Base-by-base conservation (phyloP, 2,888 invertebrate genomes). In the Polyploca ridens region DNA sequence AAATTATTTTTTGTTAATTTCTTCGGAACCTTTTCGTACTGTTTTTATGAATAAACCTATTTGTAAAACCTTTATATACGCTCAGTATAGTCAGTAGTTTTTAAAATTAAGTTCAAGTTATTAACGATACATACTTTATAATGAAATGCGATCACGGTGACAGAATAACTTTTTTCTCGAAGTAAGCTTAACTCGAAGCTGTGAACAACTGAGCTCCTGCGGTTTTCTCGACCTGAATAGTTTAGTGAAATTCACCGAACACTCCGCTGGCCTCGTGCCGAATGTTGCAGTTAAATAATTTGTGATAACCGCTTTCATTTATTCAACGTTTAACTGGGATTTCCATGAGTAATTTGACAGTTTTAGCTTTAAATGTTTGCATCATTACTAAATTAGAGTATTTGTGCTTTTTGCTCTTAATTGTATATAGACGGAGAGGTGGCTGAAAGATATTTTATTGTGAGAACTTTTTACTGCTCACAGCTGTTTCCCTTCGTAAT, bases 231-330 rank as follows among this genome's bases (percentile, higher is more conserved):
- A 87, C 88, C 90, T 90, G 90, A 89, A 91, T 92, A 90, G 90
- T 90, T 91, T 85, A 89, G 87, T 85, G 84, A 86, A 90, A 89
- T 88, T 85, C 87, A 81, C 78, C 84, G 87, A 87, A 87, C 86
- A 86, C 84, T 81, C 82, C 83, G 82, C 85, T 90, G 90, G 89
- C 90, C 88, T 85, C 84, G 88, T 88, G 89, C 92, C 91, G 89
- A 92, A 89, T 89, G 87, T 89, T 87, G 86, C 90, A 88, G 84
- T 88, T 88, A 89, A 90, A 91, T 93, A 89, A 90, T 91, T 93
- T 88, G 88, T 87, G 87, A 91, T 90, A 90, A 90, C 89, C 85
- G 85, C 88, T 87, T 87, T 90, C 86, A 90, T 91, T 90, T 90
- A 90, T 90, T 87, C 82, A 87, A 89, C 84, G 89, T 88, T 86